Percentiles rank a stretch among this genome's conserved stretches.
These are phyloP conservation scores for Anas platyrhynchos DNA, from an alignment of 2,113 vertebrate species.

Conservation along the genomic window DNA sequence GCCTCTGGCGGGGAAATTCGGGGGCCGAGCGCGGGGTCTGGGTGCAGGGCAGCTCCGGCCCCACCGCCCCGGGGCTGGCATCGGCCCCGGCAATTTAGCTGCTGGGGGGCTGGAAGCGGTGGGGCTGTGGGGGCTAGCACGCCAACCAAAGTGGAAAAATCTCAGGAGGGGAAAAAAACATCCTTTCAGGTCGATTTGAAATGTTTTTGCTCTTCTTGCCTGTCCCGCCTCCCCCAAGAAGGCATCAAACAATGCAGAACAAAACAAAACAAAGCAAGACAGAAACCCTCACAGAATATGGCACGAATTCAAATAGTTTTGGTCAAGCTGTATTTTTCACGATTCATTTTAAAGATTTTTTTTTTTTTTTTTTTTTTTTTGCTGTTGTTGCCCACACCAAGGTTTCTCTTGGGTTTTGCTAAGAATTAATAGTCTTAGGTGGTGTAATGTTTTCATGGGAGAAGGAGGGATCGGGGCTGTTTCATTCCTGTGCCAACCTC, in stretches of 20 bases:
- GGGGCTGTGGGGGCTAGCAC: background rate
- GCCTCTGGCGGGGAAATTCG: accelerated
- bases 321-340: constrained; percentile 12
- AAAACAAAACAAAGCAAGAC: background rate
- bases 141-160: background rate
- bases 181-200: constrained; percentile 13
- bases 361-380: background rate
- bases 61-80: accelerated
- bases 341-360: background rate
- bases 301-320: constrained; percentile 16
- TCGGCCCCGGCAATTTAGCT: background rate
- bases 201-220: constrained; percentile 10
- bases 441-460: background rate
- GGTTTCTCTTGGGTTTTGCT: background rate
- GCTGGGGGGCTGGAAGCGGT: background rate
- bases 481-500: background rate
- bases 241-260: background rate
- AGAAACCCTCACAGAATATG: background rate
- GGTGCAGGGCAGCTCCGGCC: background rate
- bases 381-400: background rate
- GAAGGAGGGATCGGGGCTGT: background rate
- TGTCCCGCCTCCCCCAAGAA: background rate
- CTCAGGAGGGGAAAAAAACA: background rate
- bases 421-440: background rate
- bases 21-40: accelerated